Conservation (phyloP, 2,113 vertebrate genomes). For the Hippocampus barbouri region DNA sequence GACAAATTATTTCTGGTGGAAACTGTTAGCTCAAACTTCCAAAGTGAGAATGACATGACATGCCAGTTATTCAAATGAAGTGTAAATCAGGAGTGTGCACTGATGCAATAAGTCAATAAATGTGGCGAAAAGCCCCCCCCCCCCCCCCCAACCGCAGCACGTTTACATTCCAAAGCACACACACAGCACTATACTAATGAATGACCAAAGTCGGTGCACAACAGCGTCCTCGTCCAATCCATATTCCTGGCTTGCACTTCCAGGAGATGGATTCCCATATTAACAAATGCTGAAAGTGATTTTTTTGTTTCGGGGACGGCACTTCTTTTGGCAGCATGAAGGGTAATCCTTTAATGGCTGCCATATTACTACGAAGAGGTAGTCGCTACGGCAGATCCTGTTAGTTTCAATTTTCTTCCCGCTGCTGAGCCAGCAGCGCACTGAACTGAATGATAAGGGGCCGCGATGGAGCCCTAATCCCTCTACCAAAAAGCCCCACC, state of each 20-base stretch:
- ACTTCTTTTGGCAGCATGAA: constrained; percentile 52
- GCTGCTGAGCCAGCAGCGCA: constrained; percentile 70
- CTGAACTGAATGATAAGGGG: constrained; percentile 64
- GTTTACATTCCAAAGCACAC: constrained; percentile 5
- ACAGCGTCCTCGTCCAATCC: constrained; percentile 6
- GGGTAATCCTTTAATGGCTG: constrained; percentile 67
- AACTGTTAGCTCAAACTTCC: not conserved
- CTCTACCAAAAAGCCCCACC: constrained; percentile 31
- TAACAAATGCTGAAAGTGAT: constrained; percentile 40
- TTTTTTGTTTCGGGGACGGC: constrained; percentile 31
- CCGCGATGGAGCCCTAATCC: constrained; percentile 56
- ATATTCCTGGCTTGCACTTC: constrained; percentile 16
- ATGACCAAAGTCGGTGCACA: constrained; percentile 1
- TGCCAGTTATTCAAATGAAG: not conserved
- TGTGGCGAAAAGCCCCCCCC: not conserved
- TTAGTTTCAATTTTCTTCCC: constrained; percentile 69
- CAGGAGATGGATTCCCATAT: constrained; percentile 14
- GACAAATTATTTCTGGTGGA: constrained; percentile 11
- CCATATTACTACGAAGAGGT: constrained; percentile 51
- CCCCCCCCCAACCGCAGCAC: not conserved
- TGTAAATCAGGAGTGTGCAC: not conserved
- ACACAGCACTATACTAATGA: not conserved
- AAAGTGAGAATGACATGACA: not conserved
- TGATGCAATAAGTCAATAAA: constrained; percentile 9
- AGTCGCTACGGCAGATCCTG: constrained; percentile 59